phyloP scores from a whole-genome alignment of 2,113 vertebrate genomes.

The Chloebia gouldiae region DNA sequence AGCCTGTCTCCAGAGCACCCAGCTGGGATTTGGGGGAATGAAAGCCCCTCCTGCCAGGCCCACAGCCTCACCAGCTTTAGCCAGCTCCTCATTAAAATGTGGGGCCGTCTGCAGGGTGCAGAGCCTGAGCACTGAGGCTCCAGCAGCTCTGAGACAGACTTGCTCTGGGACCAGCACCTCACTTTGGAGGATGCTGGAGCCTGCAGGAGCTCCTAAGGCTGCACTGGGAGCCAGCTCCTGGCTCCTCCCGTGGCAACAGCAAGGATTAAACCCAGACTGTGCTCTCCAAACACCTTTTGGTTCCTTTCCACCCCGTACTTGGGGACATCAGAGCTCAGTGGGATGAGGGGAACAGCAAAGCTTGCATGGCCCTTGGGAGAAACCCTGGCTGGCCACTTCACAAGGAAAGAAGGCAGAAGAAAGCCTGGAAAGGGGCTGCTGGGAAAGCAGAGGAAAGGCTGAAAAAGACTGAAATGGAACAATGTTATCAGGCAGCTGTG shows the following conservation, averaged over 20 bases:
- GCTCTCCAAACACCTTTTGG: neutral
- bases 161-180: neutral
- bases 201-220: neutral
- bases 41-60: neutral
- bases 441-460: neutral
- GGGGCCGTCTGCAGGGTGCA: neutral
- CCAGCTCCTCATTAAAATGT: neutral
- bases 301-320: accelerated
- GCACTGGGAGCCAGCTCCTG: neutral
- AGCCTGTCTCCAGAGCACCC: neutral
- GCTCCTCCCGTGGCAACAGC: accelerated
- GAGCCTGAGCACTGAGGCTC: accelerated
- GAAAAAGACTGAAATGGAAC: neutral
- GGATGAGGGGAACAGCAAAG: neutral
- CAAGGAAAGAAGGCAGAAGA: neutral
- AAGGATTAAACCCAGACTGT: neutral
- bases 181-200: neutral
- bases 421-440: neutral
- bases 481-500: neutral
- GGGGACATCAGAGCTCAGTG: accelerated
- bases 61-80: neutral
- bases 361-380: accelerated
- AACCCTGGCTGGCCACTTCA: neutral
- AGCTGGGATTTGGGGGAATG: neutral
- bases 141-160: neutral